A percentile compares a stretch with the other conserved stretches of the same genome.
Conservation (phyloP, 2,888 invertebrate genomes). For the Merodon equestris region DNA sequence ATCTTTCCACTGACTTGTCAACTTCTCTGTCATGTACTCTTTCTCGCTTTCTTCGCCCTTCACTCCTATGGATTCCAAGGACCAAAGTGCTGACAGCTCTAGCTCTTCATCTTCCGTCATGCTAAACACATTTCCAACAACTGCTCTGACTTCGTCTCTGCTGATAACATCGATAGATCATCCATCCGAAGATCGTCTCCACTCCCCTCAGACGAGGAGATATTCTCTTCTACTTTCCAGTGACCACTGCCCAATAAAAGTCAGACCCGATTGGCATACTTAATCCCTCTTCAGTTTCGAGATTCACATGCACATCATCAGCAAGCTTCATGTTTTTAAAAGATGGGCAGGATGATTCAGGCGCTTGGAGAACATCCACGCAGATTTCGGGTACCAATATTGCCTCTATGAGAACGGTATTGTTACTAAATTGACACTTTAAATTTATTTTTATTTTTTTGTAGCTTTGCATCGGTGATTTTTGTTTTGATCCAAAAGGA, state of each 20-base stretch:
- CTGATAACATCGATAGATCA: too few species aligned
- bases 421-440: too few species aligned
- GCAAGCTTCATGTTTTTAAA: constrained; percentile 4
- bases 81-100: not conserved
- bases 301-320: not conserved
- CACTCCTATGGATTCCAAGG: too few species aligned
- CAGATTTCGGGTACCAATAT: too few species aligned
- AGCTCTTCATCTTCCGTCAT: constrained; percentile 2
- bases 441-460: too few species aligned
- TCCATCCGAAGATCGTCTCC: not conserved
- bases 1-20: not conserved
- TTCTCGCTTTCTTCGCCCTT: not conserved
- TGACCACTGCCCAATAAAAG: constrained; percentile 6
- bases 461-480: too few species aligned
- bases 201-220: constrained; percentile 5
- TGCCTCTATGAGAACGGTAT: too few species aligned
- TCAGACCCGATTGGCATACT: not conserved
- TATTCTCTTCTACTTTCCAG: not conserved
- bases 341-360: constrained; percentile 2
- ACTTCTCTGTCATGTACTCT: not conserved
- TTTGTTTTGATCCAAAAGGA: too few species aligned
- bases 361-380: not conserved
- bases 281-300: constrained; percentile 6
- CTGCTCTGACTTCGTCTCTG: not conserved
- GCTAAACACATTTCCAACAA: constrained; percentile 3